phyloP scores from a whole-genome alignment of 1,140 invertebrate species.

The Hylyphantes graminicola region DNA sequence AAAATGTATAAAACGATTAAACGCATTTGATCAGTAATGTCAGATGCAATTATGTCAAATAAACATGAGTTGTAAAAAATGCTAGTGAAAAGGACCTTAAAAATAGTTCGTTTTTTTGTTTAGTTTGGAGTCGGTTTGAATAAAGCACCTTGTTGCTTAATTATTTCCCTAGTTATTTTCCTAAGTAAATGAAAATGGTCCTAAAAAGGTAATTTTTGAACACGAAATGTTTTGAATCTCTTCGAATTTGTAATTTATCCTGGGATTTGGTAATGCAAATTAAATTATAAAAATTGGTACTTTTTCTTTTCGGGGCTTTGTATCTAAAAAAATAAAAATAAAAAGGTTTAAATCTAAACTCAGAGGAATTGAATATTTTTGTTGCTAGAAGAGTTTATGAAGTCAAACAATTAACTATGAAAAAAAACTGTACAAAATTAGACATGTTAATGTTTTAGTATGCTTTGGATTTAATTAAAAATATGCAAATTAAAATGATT shows the following conservation, averaged over 20 bases:
- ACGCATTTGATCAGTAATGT: no score
- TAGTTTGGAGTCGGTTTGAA: neutral
- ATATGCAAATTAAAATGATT: no score
- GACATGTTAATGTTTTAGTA: no score
- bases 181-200: slow-evolving; percentile 19
- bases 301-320: neutral
- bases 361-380: neutral
- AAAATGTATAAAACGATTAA: no score
- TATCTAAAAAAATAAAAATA: neutral
- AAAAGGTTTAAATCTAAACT: neutral
- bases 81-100: no score
- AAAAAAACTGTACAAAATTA: no score
- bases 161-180: slow-evolving; percentile 43
- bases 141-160: slow-evolving; percentile 18
- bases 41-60: no score
- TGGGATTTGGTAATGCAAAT: slow-evolving; percentile 11
- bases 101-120: no score
- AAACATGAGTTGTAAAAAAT: no score
- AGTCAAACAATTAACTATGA: no score
- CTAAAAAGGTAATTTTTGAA: slow-evolving; percentile 6
- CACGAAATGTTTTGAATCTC: slow-evolving; percentile 6
- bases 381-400: no score
- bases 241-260: slow-evolving; percentile 32
- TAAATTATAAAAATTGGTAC: slow-evolving; percentile 28
- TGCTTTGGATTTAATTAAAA: no score